Base-by-base conservation (phyloP, 2,797 vertebrate species). In the Sebastes oblongus region DNA sequence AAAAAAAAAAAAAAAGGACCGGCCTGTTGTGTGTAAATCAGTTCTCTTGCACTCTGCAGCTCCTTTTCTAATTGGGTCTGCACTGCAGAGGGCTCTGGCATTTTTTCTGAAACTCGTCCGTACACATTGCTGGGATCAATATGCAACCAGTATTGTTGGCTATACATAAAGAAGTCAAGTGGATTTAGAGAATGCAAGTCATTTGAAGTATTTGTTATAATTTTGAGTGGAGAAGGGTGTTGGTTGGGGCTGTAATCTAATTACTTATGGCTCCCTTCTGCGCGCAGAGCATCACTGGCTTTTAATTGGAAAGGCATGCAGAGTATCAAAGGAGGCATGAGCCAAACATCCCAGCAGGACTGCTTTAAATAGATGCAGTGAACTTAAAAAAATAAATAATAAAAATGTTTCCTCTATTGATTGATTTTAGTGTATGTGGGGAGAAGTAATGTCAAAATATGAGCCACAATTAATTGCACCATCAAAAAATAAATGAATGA, bases 1-100 rank as follows among this genome's bases (percentile, higher is more conserved):
- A 39, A 39, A 39, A 39, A 29, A 29, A 9, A 39, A 14, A 39
- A 39, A 39, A 73, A 88, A 72, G 81, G 76, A 80, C 75, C 60
- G 75, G 81, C 75, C 73, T 90, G 90, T 86, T 90, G 93, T 88
- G 93, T 88, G 91, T 92, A 94, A 94, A 93, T 93, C 93, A 93
- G 89, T 55, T 86, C 71, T 75, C 65, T 61, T 89, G 87, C 82
- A 77, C 88, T 91, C 84, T 88, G 78, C 83, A 84, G 90, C 80
- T 80, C 69, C 78, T 87, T 87, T 87, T 93, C 87, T 93, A 89
- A 94, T 94, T 93, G 91, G 84, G 84, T 87, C 89, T 87, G 88
- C 89, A 83, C 85, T 81, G 90, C 92, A 83, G 85, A 84, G 84
- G 84, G 54, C 86, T 80, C 34, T 77, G 81, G 8, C 77, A 54